phyloP scores from a whole-genome alignment of 64 coral and sea anemone species.

The Stichodactyla helianthus region DNA sequence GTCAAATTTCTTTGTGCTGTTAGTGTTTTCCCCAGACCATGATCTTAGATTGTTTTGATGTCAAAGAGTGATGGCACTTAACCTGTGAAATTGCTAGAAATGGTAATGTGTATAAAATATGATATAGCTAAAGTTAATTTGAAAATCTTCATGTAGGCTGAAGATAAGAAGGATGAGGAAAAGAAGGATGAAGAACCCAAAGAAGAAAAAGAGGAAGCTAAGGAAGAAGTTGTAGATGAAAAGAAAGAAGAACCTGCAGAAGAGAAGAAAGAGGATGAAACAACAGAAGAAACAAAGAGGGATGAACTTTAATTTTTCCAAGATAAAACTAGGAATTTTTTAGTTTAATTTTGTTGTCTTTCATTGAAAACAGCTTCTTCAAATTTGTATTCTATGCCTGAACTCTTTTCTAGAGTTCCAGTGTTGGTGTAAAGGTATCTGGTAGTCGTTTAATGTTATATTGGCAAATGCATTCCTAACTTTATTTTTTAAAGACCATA shows the following conservation, averaged over 20 bases:
- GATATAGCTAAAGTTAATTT: too few relatives aligned
- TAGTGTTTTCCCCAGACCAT: too few relatives aligned
- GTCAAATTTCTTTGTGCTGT: too few relatives aligned
- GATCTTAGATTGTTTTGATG: too few relatives aligned
- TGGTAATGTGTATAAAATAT: too few relatives aligned
- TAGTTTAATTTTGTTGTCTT: conserved; percentile 4
- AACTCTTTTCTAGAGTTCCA: neutral
- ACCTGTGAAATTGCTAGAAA: too few relatives aligned
- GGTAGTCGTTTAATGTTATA: neutral
- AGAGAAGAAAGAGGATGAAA: conserved; percentile 55
- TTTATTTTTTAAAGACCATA: neutral
- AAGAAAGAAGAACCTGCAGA: conserved; percentile 35
- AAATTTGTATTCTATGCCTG: neutral
- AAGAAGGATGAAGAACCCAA: neutral
- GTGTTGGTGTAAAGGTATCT: neutral
- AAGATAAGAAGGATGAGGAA: conserved; percentile 34
- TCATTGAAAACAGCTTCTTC: neutral
- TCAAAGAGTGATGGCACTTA: too few relatives aligned
- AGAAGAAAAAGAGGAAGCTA: neutral
- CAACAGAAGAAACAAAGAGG: conserved; percentile 53
- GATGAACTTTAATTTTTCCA: conserved; percentile 61
- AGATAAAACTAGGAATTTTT: conserved; percentile 40
- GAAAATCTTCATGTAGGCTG: neutral
- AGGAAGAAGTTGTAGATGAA: conserved; percentile 56
- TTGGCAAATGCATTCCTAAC: neutral